These are phyloP conservation scores for Protosalanx chinensis DNA, from an alignment of 2,797 vertebrate genomes.

Conservation along the genomic window DNA sequence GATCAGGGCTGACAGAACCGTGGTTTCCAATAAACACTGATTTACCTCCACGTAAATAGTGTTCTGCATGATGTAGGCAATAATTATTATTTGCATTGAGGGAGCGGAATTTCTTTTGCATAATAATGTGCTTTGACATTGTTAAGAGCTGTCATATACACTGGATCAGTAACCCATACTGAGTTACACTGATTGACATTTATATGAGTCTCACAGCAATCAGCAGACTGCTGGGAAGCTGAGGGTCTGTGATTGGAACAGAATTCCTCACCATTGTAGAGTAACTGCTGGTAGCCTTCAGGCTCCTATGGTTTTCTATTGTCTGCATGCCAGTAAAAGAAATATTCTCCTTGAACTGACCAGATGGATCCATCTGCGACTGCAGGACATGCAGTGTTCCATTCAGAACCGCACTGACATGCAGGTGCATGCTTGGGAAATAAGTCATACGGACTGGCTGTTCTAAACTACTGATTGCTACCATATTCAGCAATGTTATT, in stretches of 20 bases:
- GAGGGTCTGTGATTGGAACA: neutral
- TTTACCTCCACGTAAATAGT: neutral
- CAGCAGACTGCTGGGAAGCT: neutral
- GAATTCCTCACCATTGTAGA: neutral
- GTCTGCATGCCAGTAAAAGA: neutral
- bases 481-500: conserved; percentile 28
- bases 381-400: neutral
- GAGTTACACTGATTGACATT: conserved; percentile 7
- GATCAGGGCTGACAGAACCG: no score
- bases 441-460: neutral
- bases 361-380: neutral
- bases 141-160: neutral
- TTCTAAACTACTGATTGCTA: conserved; percentile 12
- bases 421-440: neutral
- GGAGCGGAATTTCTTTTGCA: neutral
- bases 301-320: neutral
- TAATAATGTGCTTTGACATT: neutral
- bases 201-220: conserved; percentile 11
- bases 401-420: neutral
- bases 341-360: neutral
- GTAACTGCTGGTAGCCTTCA: neutral
- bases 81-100: conserved; percentile 15
- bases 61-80: neutral
- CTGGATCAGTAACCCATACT: no score
- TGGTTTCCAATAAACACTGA: neutral